phyloP scores from a whole-genome alignment of 2,797 vertebrate species.

The Dicrostonyx torquatus region DNA sequence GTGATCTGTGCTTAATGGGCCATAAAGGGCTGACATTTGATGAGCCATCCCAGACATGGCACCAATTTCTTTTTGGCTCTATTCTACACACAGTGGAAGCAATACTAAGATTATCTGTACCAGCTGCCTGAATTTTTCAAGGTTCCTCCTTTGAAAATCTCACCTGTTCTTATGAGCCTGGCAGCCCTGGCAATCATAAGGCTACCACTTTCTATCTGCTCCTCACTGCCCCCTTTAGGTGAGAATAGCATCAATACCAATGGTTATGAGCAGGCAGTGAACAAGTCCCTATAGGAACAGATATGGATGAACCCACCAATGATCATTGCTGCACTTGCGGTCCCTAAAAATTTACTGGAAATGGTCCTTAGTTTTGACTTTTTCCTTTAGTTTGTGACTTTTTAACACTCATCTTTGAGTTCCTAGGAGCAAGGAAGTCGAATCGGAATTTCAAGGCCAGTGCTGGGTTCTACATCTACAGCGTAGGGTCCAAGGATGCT shows the following conservation, averaged over 20 bases:
- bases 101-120: background rate
- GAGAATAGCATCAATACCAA: background rate
- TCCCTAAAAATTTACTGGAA: background rate
- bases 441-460: background rate
- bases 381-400: background rate
- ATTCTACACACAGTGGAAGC: background rate
- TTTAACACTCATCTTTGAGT: background rate
- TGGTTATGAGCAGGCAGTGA: background rate
- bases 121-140: background rate
- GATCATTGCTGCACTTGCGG: background rate
- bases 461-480: background rate
- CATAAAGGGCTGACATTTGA: background rate
- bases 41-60: background rate
- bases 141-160: background rate
- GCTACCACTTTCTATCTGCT: background rate
- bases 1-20: background rate
- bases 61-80: background rate
- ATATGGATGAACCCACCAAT: background rate
- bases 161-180: background rate
- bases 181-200: background rate
- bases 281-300: background rate
- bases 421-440: background rate
- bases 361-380: background rate
- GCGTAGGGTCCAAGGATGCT: background rate
- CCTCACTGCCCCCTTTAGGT: background rate